These are phyloP conservation scores for Gallinago undulata DNA, from an alignment of 2,113 vertebrate species.

Conservation along the genomic window DNA sequence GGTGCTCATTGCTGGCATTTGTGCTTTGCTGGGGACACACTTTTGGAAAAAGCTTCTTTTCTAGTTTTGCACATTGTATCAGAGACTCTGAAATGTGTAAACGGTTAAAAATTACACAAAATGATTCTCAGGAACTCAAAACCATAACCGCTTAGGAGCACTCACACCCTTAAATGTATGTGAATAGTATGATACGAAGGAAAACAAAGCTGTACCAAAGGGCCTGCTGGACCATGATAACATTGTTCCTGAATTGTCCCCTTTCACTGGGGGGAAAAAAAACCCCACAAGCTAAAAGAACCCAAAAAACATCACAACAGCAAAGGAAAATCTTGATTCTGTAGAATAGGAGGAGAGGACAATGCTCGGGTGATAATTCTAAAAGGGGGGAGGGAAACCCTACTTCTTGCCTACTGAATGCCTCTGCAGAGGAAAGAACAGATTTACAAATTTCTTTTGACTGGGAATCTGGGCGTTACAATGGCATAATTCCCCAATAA, in stretches of 20 bases:
- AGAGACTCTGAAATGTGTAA: neutral
- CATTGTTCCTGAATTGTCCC: constrained; percentile 17
- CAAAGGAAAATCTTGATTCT: neutral
- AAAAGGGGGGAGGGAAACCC: too few relatives aligned
- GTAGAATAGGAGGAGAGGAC: neutral
- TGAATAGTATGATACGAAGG: neutral
- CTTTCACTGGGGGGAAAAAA: neutral
- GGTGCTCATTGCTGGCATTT: neutral
- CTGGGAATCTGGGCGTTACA: neutral
- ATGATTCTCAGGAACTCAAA: neutral
- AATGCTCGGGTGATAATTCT: too few relatives aligned
- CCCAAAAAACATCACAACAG: neutral
- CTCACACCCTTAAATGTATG: neutral
- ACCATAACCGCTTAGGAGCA: accelerated
- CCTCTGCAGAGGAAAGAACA: neutral
- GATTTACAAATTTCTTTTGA: too few relatives aligned
- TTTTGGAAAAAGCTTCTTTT: neutral
- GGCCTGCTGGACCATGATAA: neutral
- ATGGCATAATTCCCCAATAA: too few relatives aligned
- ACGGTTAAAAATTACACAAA: neutral
- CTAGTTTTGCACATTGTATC: neutral
- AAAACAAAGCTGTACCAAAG: neutral
- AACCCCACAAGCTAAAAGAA: neutral
- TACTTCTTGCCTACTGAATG: too few relatives aligned
- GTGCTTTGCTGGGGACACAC: neutral